Percentiles rank a stretch among this genome's conserved stretches.
These are phyloP conservation scores for Carassius gibelio DNA, from an alignment of 2,113 vertebrate genomes.

Conservation along the genomic window DNA sequence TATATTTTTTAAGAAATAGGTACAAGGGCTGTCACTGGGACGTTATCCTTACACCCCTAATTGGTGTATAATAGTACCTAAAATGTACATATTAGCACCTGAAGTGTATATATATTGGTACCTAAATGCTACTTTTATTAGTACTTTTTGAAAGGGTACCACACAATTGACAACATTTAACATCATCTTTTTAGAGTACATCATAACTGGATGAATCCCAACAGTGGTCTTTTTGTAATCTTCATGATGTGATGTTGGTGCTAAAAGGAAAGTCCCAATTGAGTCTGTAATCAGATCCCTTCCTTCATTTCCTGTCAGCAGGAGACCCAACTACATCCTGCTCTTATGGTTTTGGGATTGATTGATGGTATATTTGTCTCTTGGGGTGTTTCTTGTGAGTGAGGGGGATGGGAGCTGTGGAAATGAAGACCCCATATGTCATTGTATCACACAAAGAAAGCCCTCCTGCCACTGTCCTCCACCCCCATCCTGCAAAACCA, in stretches of 20 bases:
- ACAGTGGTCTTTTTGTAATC: not conserved
- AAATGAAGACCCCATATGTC: slow-evolving; percentile 60
- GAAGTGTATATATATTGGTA: too few relatives aligned
- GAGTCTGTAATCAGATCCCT: slow-evolving; percentile 49
- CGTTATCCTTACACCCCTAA: not conserved
- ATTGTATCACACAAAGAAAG: slow-evolving; percentile 55
- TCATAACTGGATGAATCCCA: not conserved
- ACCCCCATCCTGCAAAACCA: slow-evolving; percentile 11
- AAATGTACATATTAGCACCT: not conserved
- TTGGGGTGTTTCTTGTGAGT: slow-evolving; percentile 37
- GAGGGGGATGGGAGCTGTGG: slow-evolving; percentile 47
- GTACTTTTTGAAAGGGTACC: not conserved
- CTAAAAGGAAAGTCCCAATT: slow-evolving; percentile 26
- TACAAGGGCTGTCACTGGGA: not conserved
- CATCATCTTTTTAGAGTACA: not conserved
- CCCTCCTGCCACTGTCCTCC: slow-evolving; percentile 20
- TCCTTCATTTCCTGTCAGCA: slow-evolving; percentile 50
- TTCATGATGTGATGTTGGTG: not conserved
- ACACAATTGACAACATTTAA: not conserved
- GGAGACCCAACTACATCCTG: slow-evolving; percentile 19
- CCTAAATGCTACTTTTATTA: not conserved
- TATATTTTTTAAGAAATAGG: too few relatives aligned
- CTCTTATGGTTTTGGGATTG: slow-evolving; percentile 51
- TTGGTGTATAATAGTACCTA: not conserved
- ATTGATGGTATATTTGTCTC: slow-evolving; percentile 52